Conservation (phyloP, 2,888 invertebrate genomes). For the Morpho helenor region DNA sequence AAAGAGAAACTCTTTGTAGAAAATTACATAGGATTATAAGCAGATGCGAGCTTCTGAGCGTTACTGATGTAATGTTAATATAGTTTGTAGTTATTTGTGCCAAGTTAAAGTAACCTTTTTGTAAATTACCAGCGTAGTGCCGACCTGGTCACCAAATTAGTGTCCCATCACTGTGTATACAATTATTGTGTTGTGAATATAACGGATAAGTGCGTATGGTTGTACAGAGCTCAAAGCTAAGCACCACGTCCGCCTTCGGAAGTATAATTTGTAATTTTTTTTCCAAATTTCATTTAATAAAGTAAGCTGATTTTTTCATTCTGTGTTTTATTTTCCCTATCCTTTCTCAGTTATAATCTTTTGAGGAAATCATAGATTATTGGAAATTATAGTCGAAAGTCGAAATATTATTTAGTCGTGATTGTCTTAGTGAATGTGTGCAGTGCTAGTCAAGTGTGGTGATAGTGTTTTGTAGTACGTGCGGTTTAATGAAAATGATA, state of each 20-base stretch:
- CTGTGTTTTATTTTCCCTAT: slow-evolving; percentile 34
- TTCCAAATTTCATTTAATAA: slow-evolving; percentile 70
- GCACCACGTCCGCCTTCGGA: slow-evolving; percentile 48
- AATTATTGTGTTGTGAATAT: slow-evolving; percentile 33
- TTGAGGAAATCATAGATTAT: no score
- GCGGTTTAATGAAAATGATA: no score
- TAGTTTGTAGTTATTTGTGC: slow-evolving; percentile 44
- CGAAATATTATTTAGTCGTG: no score
- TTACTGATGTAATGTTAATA: neutral
- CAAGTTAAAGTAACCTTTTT: slow-evolving; percentile 16
- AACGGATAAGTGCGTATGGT: slow-evolving; percentile 35
- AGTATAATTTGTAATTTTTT: slow-evolving; percentile 56
- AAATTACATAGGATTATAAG: no score
- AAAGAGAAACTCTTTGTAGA: no score
- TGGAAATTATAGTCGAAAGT: no score
- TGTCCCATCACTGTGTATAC: slow-evolving; percentile 44
- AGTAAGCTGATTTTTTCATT: slow-evolving; percentile 60
- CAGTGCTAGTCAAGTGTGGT: slow-evolving; percentile 6
- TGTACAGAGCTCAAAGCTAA: slow-evolving; percentile 59
- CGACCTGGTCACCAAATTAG: slow-evolving; percentile 49
- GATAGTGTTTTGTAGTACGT: no score
- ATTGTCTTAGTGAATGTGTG: no score
- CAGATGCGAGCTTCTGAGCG: no score
- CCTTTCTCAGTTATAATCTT: no score
- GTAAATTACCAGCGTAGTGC: slow-evolving; percentile 18